Base-by-base conservation (phyloP, 2,113 vertebrate species). In the Procavia capensis region DNA sequence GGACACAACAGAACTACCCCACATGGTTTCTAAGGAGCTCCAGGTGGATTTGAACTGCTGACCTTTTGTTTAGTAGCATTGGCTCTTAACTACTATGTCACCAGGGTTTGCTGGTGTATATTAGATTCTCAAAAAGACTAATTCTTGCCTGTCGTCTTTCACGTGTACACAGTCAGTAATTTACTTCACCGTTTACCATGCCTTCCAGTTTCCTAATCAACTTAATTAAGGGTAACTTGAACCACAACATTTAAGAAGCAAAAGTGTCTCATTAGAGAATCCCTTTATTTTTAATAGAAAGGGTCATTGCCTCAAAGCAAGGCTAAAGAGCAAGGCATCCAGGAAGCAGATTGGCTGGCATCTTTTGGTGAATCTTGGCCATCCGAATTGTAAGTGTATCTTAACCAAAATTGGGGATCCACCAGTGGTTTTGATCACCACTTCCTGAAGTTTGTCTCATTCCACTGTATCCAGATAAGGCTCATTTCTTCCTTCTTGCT, bases 231-330 rank as follows among this genome's bases (percentile, higher is more conserved):
- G 61, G 34, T 85, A 25, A 61, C 22, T 68, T 24, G 50, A 75
- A 41, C 9, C 91, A 88, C 27, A 79, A 70, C 85, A 75, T 79
- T 92, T 95, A 63, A 64, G 83, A 57, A 78, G 39, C 61, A 13
- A 75, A 43, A 50, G 22, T 39, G 93, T 74, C 68, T 86, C 27
- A 4, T 34, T 14, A 94, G 13, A 66, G 17, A 43, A 76, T 36
- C 5, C 8, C 74, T 84, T 94, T 84, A 31, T 75, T 85, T 83
- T 88, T 29, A 70, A 90, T 14, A 78, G 54, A 86, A 90, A 93
- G 36, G 1, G 9, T 50, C 74, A 70, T 74, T 94, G 50, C 64
- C 92, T 85, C 36, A 88, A 85, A 75, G 57, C 9, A 91, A 89
- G 86, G 9, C 54, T 45, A 66, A 93, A 64, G 39, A 88, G 7